Evolutionary conservation across 2,888 invertebrate species (phyloP).

Genomic region (Schizaphis graminum): DNA sequence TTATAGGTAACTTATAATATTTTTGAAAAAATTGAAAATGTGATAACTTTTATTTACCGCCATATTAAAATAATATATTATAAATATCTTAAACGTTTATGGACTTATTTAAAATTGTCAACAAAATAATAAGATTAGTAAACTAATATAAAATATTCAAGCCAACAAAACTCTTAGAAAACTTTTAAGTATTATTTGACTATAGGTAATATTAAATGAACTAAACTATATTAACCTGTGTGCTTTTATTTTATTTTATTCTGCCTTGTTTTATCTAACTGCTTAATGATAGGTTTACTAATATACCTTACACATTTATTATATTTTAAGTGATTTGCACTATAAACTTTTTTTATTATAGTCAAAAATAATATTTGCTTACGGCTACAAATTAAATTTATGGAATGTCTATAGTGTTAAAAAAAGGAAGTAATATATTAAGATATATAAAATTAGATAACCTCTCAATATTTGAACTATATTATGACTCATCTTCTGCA

Average conservation of each 20-base stretch:
- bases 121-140: background rate
- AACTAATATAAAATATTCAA: background rate
- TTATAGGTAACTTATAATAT: background rate
- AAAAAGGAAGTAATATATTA: background rate
- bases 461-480: background rate
- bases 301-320: background rate
- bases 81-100: background rate
- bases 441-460: background rate
- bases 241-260: slow-evolving; percentile 13
- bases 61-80: background rate
- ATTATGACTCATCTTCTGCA: background rate
- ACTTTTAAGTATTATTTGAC: background rate
- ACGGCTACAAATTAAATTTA: background rate
- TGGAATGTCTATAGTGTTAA: background rate
- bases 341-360: background rate
- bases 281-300: background rate
- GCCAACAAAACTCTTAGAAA: background rate
- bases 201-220: background rate
- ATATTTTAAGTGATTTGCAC: background rate
- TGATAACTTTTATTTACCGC: background rate
- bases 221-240: background rate
- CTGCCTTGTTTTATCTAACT: background rate
- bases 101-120: background rate
- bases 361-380: background rate
- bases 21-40: background rate